Evolutionary conservation across 1,140 invertebrate genomes (phyloP).

Genomic region (Choristoneura fumiferana): DNA sequence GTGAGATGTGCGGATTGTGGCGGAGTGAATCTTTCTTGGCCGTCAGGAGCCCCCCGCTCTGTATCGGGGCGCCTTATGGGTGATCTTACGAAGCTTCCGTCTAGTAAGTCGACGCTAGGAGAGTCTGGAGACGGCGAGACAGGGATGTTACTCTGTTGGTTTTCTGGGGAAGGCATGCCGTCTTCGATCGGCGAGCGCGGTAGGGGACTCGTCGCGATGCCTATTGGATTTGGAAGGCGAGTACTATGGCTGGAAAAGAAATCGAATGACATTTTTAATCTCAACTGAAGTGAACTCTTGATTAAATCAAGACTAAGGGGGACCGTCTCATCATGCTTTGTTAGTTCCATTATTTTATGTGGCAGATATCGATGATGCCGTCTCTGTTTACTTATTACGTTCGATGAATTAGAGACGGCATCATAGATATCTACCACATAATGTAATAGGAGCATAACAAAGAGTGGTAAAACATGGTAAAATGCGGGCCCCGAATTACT

Average conservation of each 20-base stretch:
- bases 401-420: too few relatives aligned
- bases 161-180: constrained; percentile 36
- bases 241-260: constrained; percentile 45
- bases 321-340: too few relatives aligned
- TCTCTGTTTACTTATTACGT: too few relatives aligned
- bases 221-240: constrained; percentile 36
- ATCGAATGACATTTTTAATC: too few relatives aligned
- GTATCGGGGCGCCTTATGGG: constrained; percentile 41
- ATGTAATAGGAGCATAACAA: too few relatives aligned
- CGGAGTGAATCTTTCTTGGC: constrained; percentile 67
- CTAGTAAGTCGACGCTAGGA: constrained; percentile 45
- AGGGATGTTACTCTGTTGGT: constrained; percentile 29
- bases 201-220: constrained; percentile 43
- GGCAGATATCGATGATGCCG: too few relatives aligned
- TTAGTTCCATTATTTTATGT: too few relatives aligned
- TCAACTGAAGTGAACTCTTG: too few relatives aligned
- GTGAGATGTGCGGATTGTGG: constrained; percentile 43
- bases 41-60: constrained; percentile 63
- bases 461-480: too few relatives aligned
- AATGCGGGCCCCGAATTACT: too few relatives aligned
- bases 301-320: too few relatives aligned
- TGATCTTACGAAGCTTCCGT: constrained; percentile 32
- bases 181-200: constrained; percentile 43
- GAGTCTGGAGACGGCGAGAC: constrained; percentile 52
- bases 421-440: too few relatives aligned